Base-by-base conservation (phyloP, 2,797 vertebrate genomes). In the Sebastes trivittatus region DNA sequence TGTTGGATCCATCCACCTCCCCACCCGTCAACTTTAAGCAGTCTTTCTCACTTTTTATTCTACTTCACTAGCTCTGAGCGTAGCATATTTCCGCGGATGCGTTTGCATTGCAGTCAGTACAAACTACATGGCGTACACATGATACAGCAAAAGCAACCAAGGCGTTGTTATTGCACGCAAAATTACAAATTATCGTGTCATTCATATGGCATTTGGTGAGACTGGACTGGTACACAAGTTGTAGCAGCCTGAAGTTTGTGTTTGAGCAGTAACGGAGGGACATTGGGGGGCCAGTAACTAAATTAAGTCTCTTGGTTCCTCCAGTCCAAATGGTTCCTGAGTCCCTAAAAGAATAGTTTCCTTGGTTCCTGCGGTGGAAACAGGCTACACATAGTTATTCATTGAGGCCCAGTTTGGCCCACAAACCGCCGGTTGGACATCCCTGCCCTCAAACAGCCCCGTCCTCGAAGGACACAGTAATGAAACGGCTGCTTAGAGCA, bases 401-500 rank as follows among this genome's bases (percentile, higher is more conserved):
- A 11, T 20, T 10, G 23, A 36, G 67, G 14, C 52, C 54, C 54
- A 18, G 22, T 20, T 56, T 27, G 68, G 68, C 32, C 32, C 54
- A 13, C 68, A 58, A 13, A 71, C 54, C 34, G 2, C 54, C 10
- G 2, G 16, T 18, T 55, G 32, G 63, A 74, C 70, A 23, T 59
- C 70, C 46, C 58, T 32, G 46, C 49, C 72, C 72, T 81, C 58
- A 49, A 34, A 63, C 52, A 59, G 66, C 55, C 30, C 1, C 6
- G 25, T 77, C 65, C 76, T 75, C 71, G 75, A 38, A 83, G 76
- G 62, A 66, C 22, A 54, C 69, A 23, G 25, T 75, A 83, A 79
- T 83, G 66, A 83, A 83, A 75, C 16, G 54, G 67, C 72, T 70
- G 72, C 78, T 67, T 30, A 60, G 11, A 66, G 59, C 63, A 62